Evolutionary conservation across 2,888 invertebrate species (phyloP), one percentile per base, ranked within the genome.

Genomic region (Nemotelus pantherinus): DNA sequence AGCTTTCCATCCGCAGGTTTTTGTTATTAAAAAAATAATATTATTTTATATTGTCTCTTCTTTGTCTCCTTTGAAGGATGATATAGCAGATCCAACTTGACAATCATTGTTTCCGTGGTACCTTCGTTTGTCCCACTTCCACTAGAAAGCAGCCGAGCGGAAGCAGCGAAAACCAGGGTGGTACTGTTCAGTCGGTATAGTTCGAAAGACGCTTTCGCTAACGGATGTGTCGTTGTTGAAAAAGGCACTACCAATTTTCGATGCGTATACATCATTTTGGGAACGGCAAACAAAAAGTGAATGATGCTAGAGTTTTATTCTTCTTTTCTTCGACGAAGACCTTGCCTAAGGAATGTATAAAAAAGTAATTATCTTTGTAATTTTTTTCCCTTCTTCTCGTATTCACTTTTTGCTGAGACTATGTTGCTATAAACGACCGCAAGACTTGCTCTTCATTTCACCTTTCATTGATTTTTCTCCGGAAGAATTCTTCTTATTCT

Each of bases 21-120:
- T 58, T 72, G 57, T 72, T 72, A 72, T 72, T 72, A 72, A 47
- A 68, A 25, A 72, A 72, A 72, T 72, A 72, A 72, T 72, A 72
- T 72, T 72, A n/a, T 71, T 57, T 57, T 71, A 64, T 75, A 75
- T 75, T 47, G 55, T 41, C n/a, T 71, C 44, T n/a, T 68, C 44
- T 39, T 9, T 6, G 72, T 72, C 72, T 47, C 58, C 5, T 25
- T 72, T 75, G 77, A 77, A 57, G 77, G 68, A 79, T 79, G 79
- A 79, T 77, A 57, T 50, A 77, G 77, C 74, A 74, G 74, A 79
- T 75, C 53, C 53, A 57, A 79, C 74, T 74, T 77, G 79, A 79
- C 79, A 77, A 77, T 79, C 77, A 77, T 79, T 79, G 79, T 79
- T 79, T 77, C 43, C 65, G 71, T 57, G 39, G 47, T 72, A 57